phyloP scores from a whole-genome alignment of 1,140 invertebrate species.

The Galleria mellonella region DNA sequence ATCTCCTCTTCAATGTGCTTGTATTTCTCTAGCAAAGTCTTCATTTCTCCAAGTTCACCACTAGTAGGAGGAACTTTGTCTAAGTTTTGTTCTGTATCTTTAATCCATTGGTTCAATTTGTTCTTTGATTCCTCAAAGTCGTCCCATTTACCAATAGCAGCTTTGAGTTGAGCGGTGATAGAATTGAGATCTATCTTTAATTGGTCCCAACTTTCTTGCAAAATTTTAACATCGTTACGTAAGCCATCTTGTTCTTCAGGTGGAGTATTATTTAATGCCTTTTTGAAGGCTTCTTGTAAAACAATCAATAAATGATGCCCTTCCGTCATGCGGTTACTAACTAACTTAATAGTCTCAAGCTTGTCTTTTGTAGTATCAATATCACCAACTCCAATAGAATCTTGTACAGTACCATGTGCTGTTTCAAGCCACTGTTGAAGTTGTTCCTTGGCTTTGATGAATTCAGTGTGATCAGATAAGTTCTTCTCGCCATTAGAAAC shows the following conservation, averaged over 20 bases:
- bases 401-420: conserved; percentile 85
- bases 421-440: conserved; percentile 87
- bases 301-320: conserved; percentile 89
- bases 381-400: conserved; percentile 88
- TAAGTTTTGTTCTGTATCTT: conserved; percentile 78
- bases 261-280: conserved; percentile 87
- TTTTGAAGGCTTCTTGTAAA: conserved; percentile 88
- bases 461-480: conserved; percentile 91
- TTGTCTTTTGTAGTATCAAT: conserved; percentile 86
- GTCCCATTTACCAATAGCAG: conserved; percentile 85
- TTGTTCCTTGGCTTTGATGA: conserved; percentile 88
- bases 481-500: conserved; percentile 91
- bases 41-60: conserved; percentile 93
- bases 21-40: conserved; percentile 89
- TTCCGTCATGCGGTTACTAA: conserved; percentile 86
- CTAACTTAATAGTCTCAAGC: conserved; percentile 83
- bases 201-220: conserved; percentile 89
- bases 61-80: conserved; percentile 80
- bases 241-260: conserved; percentile 86
- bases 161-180: conserved; percentile 84
- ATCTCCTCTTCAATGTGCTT: conserved; percentile 87
- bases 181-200: conserved; percentile 87
- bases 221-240: conserved; percentile 82
- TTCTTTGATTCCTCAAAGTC: conserved; percentile 84
- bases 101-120: conserved; percentile 83